Percentiles rank a stretch among this genome's conserved stretches.
Evolutionary conservation across 53 echinoderm and acorn worm species (phyloP).

Genomic region (Hippasteria phrygiana): DNA sequence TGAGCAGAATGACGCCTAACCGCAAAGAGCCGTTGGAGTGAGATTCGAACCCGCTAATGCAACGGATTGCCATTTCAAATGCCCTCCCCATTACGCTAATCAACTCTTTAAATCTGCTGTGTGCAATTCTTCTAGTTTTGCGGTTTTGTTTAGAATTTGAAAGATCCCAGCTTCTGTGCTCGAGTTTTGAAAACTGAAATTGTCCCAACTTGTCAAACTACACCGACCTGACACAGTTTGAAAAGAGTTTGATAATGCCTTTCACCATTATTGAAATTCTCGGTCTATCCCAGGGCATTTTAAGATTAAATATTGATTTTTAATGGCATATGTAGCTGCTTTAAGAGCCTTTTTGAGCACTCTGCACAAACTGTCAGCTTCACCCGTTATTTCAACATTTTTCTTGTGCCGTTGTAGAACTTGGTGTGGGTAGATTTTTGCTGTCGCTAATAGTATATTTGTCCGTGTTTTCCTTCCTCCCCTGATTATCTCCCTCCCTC

Average conservation of each 20-base stretch:
- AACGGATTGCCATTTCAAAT: not conserved
- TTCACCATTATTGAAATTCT: not conserved
- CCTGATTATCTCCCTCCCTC: slow-evolving; percentile 20
- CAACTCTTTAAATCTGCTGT: not conserved
- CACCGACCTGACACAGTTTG: too few relatives aligned
- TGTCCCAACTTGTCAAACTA: too few relatives aligned
- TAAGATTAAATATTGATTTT: not conserved
- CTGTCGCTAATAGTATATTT: slow-evolving; percentile 47
- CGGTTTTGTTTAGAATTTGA: too few relatives aligned
- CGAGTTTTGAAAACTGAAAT: too few relatives aligned
- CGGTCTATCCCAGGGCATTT: not conserved
- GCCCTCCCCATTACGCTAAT: not conserved
- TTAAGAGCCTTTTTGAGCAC: slow-evolving; percentile 21
- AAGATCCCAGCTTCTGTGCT: too few relatives aligned
- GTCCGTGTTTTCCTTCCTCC: slow-evolving; percentile 54
- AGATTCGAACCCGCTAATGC: not conserved
- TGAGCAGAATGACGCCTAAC: not conserved
- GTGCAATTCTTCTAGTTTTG: not conserved
- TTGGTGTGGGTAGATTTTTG: not conserved
- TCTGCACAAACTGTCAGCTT: not conserved
- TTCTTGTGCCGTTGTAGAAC: slow-evolving; percentile 22
- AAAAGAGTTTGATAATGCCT: too few relatives aligned
- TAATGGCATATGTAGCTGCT: not conserved
- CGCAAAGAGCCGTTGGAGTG: too few relatives aligned
- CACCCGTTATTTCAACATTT: not conserved